Conservation (phyloP, 1,140 invertebrate genomes). For the Aphaenogaster ashmeadi region DNA sequence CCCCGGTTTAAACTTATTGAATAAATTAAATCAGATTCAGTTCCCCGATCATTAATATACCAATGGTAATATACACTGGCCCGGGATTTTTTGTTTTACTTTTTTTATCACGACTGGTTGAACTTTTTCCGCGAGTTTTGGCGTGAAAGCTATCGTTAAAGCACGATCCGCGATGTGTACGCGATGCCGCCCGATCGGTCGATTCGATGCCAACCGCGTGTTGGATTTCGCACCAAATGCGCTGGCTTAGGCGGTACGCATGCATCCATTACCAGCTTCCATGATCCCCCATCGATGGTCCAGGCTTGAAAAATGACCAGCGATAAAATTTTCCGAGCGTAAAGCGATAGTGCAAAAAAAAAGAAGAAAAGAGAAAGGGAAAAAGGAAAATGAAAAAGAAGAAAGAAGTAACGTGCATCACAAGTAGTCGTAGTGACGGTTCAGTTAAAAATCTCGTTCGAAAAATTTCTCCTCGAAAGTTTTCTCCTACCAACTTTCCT, state of each 20-base stretch:
- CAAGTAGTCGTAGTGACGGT: conserved; percentile 17
- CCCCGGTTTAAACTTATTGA: conserved; percentile 32
- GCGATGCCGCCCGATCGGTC: conserved; percentile 50
- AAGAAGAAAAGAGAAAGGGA: background rate
- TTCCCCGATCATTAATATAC: conserved; percentile 18
- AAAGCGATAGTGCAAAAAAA: background rate
- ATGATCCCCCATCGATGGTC: conserved; percentile 50
- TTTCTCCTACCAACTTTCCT: conserved; percentile 27
- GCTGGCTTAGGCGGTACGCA: conserved; percentile 39
- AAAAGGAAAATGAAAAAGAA: background rate
- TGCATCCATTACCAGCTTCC: conserved; percentile 49
- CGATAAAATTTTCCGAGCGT: conserved; percentile 50
- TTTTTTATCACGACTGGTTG: background rate
- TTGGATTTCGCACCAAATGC: conserved; percentile 74
- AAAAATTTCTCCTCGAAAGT: conserved; percentile 20
- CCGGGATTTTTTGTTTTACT: background rate
- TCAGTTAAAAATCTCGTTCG: conserved; percentile 22
- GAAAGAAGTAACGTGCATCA: background rate
- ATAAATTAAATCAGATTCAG: conserved; percentile 29
- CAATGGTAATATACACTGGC: background rate
- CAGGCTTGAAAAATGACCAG: conserved; percentile 47
- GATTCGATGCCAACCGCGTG: conserved; percentile 66
- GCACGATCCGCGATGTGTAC: conserved; percentile 58
- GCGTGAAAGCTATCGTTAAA: conserved; percentile 68
- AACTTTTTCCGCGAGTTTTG: conserved; percentile 52